phyloP scores from a whole-genome alignment of 35 echinoderm and acorn worm species.

The Diadema setosum region DNA sequence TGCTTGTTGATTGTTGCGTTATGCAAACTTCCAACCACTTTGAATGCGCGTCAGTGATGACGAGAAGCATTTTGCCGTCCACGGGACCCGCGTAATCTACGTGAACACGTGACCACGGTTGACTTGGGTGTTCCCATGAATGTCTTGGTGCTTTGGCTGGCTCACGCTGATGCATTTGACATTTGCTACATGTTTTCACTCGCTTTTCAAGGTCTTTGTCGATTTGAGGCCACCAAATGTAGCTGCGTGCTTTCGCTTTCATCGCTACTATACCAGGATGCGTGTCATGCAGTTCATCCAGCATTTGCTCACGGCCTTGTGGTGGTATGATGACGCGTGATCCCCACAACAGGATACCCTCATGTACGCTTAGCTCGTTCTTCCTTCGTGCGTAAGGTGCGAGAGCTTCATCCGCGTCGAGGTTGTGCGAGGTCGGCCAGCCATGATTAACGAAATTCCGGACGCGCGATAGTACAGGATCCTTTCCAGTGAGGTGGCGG shows the following conservation, averaged over 20 bases:
- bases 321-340: conserved; percentile 45
- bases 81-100: conserved; percentile 47
- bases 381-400: conserved; percentile 30
- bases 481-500: conserved; percentile 10
- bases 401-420: background rate
- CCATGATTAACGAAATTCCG: conserved; percentile 31
- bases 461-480: conserved; percentile 18
- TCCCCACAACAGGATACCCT: conserved; percentile 65
- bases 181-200: conserved; percentile 3
- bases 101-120: conserved; percentile 36
- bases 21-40: conserved; percentile 16
- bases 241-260: conserved; percentile 22
- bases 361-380: conserved; percentile 46
- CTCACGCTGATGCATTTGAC: background rate
- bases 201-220: conserved; percentile 30
- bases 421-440: background rate
- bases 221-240: conserved; percentile 54
- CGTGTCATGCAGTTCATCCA: conserved; percentile 58
- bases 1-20: background rate
- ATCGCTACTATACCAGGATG: conserved; percentile 46
- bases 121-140: conserved; percentile 25
- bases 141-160: conserved; percentile 19
- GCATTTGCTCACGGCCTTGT: conserved; percentile 30
- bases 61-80: conserved; percentile 28
- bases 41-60: conserved; percentile 31